These are phyloP conservation scores for Lithosia quadra DNA, from an alignment of 2,888 invertebrate genomes.

Conservation along the genomic window DNA sequence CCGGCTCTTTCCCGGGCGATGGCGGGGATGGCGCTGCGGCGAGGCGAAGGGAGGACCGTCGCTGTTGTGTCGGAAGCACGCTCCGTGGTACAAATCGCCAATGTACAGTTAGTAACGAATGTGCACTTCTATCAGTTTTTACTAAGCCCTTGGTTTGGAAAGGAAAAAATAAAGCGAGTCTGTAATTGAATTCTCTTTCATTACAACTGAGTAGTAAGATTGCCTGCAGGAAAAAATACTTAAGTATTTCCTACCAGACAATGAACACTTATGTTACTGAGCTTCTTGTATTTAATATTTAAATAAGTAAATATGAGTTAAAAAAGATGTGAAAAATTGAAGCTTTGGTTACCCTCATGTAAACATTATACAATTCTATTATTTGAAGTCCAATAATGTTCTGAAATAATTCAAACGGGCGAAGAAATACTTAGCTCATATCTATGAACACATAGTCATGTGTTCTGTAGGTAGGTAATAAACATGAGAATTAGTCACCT, in stretches of 20 bases:
- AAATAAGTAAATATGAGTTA: not conserved
- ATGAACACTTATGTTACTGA: conserved; percentile 41
- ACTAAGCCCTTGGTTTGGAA: conserved; percentile 63
- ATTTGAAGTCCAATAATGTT: not conserved
- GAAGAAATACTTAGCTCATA: not conserved
- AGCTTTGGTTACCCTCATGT: not conserved
- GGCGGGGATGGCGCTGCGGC: conserved; percentile 55
- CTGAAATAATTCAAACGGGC: not conserved
- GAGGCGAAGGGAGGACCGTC: conserved; percentile 64
- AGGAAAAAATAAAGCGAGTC: conserved; percentile 75
- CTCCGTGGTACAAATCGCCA: conserved; percentile 78
- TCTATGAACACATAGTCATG: not conserved
- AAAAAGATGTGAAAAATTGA: no score
- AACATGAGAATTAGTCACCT: no score
- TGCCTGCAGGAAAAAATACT: conserved; percentile 64
- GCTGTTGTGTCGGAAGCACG: conserved; percentile 85
- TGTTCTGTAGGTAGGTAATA: no score
- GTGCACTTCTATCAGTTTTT: conserved; percentile 80
- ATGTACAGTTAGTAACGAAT: conserved; percentile 80
- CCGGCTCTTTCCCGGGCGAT: conserved; percentile 72
- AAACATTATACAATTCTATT: not conserved
- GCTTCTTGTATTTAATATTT: not conserved
- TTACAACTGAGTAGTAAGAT: conserved; percentile 78
- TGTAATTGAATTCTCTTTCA: conserved; percentile 83
- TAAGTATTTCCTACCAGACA: conserved; percentile 48